Conservation (phyloP, 2,888 invertebrate genomes). For the Eilema griseolum region DNA sequence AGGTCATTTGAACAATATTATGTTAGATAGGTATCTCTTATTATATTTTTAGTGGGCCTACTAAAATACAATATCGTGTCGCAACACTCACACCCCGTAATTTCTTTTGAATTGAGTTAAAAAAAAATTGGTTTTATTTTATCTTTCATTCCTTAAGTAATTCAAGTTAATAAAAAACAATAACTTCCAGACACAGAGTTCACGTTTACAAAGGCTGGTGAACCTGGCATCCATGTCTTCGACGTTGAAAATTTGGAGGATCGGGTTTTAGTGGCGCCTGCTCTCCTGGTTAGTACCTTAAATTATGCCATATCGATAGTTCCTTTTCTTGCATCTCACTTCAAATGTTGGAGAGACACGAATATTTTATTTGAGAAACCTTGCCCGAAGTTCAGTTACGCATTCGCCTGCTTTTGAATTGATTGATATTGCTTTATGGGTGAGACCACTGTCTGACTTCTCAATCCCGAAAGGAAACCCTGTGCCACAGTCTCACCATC, state of each 20-base stretch:
- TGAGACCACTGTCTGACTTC: background rate
- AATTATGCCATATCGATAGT: no score
- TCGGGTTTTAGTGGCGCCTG: slow-evolving; percentile 73
- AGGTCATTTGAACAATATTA: background rate
- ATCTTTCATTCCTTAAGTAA: background rate
- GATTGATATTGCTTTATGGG: background rate
- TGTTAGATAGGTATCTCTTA: no score
- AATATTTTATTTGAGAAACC: no score
- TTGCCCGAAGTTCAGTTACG: no score
- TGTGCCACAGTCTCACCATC: background rate
- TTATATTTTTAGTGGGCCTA: no score
- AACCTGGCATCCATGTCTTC: slow-evolving; percentile 78
- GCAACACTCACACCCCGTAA: no score
- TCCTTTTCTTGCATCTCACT: no score
- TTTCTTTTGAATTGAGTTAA: no score
- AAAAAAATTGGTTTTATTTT: background rate
- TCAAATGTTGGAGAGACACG: no score
- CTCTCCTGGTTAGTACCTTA: slow-evolving; percentile 72
- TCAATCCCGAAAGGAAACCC: background rate
- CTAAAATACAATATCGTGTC: no score
- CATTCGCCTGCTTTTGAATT: no score
- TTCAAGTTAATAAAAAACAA: background rate
- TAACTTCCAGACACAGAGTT: slow-evolving; percentile 83
- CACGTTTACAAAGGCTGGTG: slow-evolving; percentile 79
- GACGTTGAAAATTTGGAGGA: slow-evolving; percentile 73